Base-by-base conservation (phyloP, 2,888 invertebrate genomes). In the Stenurella melanura region DNA sequence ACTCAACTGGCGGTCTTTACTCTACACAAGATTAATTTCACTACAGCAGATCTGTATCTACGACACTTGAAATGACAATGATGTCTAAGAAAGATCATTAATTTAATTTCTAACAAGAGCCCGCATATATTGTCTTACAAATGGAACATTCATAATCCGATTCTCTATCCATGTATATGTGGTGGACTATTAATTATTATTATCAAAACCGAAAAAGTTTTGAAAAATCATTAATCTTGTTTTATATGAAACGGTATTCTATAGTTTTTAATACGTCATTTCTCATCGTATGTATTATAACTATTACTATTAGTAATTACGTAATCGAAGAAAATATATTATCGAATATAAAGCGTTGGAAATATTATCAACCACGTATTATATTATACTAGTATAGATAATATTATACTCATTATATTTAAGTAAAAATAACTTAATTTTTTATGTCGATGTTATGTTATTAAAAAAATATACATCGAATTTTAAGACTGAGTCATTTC, bases 21-120 rank as follows among this genome's bases (percentile, higher is more conserved):
- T 77, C 79, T 78, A 75, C 79, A 74, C 73, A 83, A 82, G 84
- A 84, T 84, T 84, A 84, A 84, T 84, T 82, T 77, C 80, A 76
- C 82, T 79, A 82, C 83, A 83, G 78, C 79, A 84, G 86, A 86
- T 86, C 81, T 82, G 80, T 84, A 86, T 86, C 86, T 85, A 80
- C 80, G 83, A 85, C 84, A 84, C 84, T 84, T 81, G 81, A 82
- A 81, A 85, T 85, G 85, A 86, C 86, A 85, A 85, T 84, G 84
- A 85, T 83, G 80, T 83, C 82, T 84, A 79, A 83, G 85, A 83
- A 84, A 79, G 83, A 82, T 79, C 84, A 86, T 86, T 85, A 84
- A 85, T 85, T 82, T 84, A 74, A 57, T 68, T 76, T 67, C 73
- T 73, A 78, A 70, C 73, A 74, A 73, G 75, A 78, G 77, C 81